phyloP scores from a whole-genome alignment of 2,797 vertebrate species.

The Paguma larvata region DNA sequence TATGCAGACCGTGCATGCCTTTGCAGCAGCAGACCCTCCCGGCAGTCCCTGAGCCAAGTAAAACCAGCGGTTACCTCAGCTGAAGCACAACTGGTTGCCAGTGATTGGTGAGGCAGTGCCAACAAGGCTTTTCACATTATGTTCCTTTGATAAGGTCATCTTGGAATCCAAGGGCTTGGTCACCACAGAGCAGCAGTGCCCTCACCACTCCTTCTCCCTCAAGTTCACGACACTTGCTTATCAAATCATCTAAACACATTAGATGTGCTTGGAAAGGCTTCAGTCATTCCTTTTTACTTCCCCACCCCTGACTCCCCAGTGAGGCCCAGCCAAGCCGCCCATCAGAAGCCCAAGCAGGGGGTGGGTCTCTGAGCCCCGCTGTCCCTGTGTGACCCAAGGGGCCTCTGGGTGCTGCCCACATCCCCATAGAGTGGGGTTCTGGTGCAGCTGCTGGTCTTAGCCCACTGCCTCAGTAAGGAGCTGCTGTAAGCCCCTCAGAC shows the following conservation, averaged over 20 bases:
- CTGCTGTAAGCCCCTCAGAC: not conserved
- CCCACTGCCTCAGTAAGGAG: not conserved
- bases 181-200: not conserved
- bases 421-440: not conserved
- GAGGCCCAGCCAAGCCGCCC: not conserved
- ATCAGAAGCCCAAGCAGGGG: not conserved
- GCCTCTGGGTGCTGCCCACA: not conserved
- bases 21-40: not conserved
- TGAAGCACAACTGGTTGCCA: not conserved
- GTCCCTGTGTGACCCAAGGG: not conserved
- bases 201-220: not conserved
- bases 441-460: not conserved
- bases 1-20: conserved; percentile 41
- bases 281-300: conserved; percentile 45
- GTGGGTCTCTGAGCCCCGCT: not conserved
- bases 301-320: not conserved
- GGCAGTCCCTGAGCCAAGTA: conserved; percentile 5
- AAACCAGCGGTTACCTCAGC: conserved; percentile 39
- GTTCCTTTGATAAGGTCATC: conserved; percentile 38
- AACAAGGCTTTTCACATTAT: not conserved
- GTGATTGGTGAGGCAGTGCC: conserved; percentile 14
- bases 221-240: conserved; percentile 33
- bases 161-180: conserved; percentile 28
- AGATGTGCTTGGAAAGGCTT: conserved; percentile 30
- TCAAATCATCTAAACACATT: conserved; percentile 42